Evolutionary conservation across 2,888 invertebrate genomes (phyloP).

Genomic region (Morinoia aosen): DNA sequence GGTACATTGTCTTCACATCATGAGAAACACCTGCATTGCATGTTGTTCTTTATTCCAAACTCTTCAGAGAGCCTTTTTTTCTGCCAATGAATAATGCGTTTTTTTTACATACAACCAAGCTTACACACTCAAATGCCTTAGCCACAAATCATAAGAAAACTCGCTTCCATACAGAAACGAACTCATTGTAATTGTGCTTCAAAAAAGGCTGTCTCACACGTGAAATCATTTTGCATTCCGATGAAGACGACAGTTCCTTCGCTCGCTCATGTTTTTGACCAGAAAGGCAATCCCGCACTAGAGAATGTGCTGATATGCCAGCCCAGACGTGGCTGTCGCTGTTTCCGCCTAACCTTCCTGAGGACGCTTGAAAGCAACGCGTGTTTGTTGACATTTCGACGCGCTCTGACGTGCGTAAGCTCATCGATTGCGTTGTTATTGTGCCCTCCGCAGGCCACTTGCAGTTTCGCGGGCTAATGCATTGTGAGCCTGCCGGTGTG

Average conservation of each 20-base stretch:
- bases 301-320: neutral
- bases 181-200: neutral
- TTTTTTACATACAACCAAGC: neutral
- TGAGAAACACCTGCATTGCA: no score
- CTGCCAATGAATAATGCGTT: neutral
- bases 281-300: neutral
- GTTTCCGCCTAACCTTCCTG: neutral
- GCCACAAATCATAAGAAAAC: neutral
- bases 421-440: constrained; percentile 33
- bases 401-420: constrained; percentile 7
- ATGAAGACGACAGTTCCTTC: neutral
- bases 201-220: neutral
- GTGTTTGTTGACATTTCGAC: constrained; percentile 31
- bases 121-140: neutral
- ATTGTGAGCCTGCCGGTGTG: neutral
- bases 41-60: no score
- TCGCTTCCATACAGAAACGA: neutral
- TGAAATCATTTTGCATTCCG: neutral
- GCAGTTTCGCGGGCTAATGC: neutral
- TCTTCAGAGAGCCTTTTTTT: neutral
- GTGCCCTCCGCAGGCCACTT: neutral
- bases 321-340: neutral
- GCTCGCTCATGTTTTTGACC: neutral
- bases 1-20: no score
- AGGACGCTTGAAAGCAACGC: neutral